Evolutionary conservation across 2,113 vertebrate genomes (phyloP).

Genomic region (Tyrannus savana): DNA sequence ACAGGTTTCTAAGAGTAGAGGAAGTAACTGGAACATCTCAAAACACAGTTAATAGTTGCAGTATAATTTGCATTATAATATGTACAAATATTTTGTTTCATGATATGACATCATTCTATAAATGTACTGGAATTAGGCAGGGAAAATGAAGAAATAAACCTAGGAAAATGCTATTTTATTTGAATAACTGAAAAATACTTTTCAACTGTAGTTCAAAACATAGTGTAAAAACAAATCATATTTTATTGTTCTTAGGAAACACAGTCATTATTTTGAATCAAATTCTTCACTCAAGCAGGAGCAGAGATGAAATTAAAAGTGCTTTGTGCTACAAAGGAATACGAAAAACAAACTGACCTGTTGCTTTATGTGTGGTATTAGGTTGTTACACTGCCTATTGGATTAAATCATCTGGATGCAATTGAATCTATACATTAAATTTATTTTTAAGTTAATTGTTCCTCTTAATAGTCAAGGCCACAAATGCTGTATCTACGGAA

Average conservation of each 20-base stretch:
- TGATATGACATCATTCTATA: neutral
- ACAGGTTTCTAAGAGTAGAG: neutral
- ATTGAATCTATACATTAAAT: neutral
- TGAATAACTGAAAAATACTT: neutral
- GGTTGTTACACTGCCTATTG: neutral
- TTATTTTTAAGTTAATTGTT: neutral
- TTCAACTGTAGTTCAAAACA: neutral
- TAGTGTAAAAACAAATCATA: neutral
- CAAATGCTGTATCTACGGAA: neutral
- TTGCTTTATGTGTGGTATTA: neutral
- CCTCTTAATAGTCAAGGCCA: neutral
- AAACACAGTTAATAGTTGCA: neutral
- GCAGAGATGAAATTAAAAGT: neutral
- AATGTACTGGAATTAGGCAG: neutral
- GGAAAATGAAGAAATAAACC: neutral
- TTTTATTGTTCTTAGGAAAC: neutral
- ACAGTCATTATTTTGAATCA: neutral
- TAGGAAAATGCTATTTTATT: neutral
- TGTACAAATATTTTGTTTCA: neutral
- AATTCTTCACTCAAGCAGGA: neutral
- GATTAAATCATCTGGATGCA: neutral
- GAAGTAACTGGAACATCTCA: neutral
- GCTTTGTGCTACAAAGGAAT: neutral
- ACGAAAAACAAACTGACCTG: neutral
- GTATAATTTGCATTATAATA: neutral